Evolutionary conservation across 2,113 vertebrate species (phyloP).

Genomic region (Morone chrysops): DNA sequence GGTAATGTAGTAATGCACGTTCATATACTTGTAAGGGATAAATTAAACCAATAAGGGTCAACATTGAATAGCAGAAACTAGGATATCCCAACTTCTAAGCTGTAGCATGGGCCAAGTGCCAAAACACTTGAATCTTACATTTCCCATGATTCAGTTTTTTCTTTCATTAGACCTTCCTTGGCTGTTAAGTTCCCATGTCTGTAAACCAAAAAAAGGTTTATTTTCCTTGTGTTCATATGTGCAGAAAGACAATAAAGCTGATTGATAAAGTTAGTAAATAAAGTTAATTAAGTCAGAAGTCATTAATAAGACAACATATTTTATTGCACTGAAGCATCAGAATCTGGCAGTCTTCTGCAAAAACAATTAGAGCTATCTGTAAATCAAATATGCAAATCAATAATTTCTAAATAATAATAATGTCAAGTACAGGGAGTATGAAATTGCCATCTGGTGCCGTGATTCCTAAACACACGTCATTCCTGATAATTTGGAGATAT

Average conservation of each 20-base stretch:
- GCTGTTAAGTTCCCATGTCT: background rate
- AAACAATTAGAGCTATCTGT: slow-evolving; percentile 45
- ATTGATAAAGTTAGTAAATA: slow-evolving; percentile 43
- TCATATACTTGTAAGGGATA: background rate
- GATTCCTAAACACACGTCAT: background rate
- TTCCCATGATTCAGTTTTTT: background rate
- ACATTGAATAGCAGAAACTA: background rate
- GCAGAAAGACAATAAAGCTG: background rate
- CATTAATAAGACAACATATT: slow-evolving; percentile 32
- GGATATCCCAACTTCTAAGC: background rate
- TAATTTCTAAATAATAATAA: slow-evolving; percentile 47
- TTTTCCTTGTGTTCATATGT: background rate
- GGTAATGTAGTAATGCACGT: background rate
- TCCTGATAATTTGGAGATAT: slow-evolving; percentile 1
- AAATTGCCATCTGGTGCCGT: slow-evolving; percentile 52
- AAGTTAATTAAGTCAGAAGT: slow-evolving; percentile 34
- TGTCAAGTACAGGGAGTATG: slow-evolving; percentile 47
- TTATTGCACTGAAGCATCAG: slow-evolving; percentile 45
- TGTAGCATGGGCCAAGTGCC: background rate
- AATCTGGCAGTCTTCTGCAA: slow-evolving; percentile 49
- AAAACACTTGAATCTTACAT: background rate
- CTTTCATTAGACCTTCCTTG: background rate
- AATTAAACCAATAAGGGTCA: background rate
- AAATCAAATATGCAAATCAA: slow-evolving; percentile 59
- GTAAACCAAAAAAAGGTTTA: background rate